Base-by-base conservation (phyloP, 92 coral and sea anemone genomes). In the Micromussa lordhowensis region DNA sequence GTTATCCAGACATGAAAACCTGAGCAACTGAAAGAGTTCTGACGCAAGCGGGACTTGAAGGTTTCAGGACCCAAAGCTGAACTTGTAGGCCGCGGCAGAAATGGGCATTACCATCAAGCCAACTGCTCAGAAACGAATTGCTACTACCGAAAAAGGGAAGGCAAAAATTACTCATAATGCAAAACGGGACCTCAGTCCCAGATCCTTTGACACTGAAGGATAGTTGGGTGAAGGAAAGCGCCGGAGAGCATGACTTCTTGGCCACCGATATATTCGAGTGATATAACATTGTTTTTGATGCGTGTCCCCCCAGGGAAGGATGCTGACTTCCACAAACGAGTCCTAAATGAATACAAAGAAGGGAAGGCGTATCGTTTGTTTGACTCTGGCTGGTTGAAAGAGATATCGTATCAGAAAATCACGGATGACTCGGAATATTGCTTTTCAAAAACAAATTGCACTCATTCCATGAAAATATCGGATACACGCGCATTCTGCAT, bases 311-410 rank as follows among this genome's bases (percentile, higher is more conserved):
- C 83, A 18, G 88, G 91, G 31, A 75, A 78, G 79, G 84, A 79
- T 31, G 57, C 77, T 74, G 85, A 89, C 31, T 64, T 81, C 74
- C 84, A 81, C 32, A 77, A 91, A 87, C 58, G 91, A 35, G 85
- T n/a, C n/a, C n/a, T n/a, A n/a, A n/a, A n/a, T n/a, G n/a, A n/a
- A n/a, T n/a, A n/a, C n/a, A n/a, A n/a, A n/a, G n/a, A n/a, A n/a
- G n/a, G n/a, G n/a, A n/a, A n/a, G n/a, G n/a, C n/a, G n/a, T n/a
- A n/a, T n/a, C 82, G 91, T 81, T 87, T 82, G 71, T 93, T 83
- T 85, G 95, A 92, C 71, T 89, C 95, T 68, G 91, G 90, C 49
- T 92, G 75, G 19, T 57, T 93, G 87, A 93, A 93, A 53, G 91
- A 87, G 83, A 79, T 90, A 15, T 75, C 0, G 30, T 81, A 38